Evolutionary conservation across 92 coral and sea anemone species (phyloP).

Genomic region (Parazoanthus swiftii): DNA sequence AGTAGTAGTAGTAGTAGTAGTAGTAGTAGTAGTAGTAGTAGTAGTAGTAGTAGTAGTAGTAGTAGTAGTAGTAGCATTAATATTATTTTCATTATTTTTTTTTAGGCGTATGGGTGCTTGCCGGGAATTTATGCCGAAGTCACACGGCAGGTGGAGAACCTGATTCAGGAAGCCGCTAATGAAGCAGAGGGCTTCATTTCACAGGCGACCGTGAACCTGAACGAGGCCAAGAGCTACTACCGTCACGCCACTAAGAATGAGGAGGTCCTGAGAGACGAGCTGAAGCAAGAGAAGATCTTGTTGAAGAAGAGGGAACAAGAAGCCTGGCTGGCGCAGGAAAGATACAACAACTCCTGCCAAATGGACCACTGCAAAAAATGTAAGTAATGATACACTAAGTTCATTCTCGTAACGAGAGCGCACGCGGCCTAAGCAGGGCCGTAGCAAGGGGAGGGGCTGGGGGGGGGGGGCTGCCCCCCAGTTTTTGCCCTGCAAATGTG

Average conservation of each 20-base stretch:
- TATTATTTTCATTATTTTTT: neutral
- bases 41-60: no score
- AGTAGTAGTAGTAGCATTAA: no score
- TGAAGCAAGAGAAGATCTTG: conserved; percentile 58
- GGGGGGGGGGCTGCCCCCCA: no score
- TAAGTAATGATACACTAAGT: conserved; percentile 35
- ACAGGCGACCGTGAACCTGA: conserved; percentile 88
- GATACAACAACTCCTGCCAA: conserved; percentile 82
- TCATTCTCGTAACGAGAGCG: no score
- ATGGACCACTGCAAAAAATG: conserved; percentile 79
- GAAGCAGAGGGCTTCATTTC: conserved; percentile 87
- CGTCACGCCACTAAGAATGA: conserved; percentile 78
- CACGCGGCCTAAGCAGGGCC: no score
- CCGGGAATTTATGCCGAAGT: conserved; percentile 79
- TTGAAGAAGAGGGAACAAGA: conserved; percentile 77
- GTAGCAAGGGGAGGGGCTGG: no score
- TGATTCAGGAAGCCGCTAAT: conserved; percentile 68
- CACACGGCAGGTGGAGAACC: conserved; percentile 56
- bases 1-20: no score
- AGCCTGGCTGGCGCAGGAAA: conserved; percentile 80
- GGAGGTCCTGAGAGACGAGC: conserved; percentile 62
- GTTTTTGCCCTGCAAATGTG: no score
- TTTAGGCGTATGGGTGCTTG: conserved; percentile 91
- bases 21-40: no score
- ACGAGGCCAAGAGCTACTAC: conserved; percentile 87